A percentile compares a stretch with the other conserved stretches of the same genome.
phyloP scores from a whole-genome alignment of 1,140 invertebrate species.

The Lordiphosa mommai region DNA sequence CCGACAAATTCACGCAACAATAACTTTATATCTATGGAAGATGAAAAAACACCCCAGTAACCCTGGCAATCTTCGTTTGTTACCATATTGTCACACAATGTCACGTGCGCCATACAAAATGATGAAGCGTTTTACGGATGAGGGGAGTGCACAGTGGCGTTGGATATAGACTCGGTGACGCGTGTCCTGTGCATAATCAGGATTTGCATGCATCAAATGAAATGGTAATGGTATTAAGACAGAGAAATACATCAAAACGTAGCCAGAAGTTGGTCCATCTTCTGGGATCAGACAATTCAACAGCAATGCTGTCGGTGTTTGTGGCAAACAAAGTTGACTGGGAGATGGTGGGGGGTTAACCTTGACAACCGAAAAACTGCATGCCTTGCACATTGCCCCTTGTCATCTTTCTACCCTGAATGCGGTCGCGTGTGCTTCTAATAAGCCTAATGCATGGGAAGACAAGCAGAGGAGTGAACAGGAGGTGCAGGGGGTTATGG shows the following conservation, averaged over 20 bases:
- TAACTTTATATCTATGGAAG: slow-evolving; percentile 14
- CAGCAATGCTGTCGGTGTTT: slow-evolving; percentile 60
- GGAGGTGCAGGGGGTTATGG: slow-evolving; percentile 37
- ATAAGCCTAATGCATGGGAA: slow-evolving; percentile 70
- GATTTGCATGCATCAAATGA: slow-evolving; percentile 70
- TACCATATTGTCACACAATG: slow-evolving; percentile 57
- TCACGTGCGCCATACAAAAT: slow-evolving; percentile 42
- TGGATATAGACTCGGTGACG: slow-evolving; percentile 41
- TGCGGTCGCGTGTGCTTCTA: slow-evolving; percentile 59
- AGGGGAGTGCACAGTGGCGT: neutral
- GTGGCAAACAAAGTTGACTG: slow-evolving; percentile 27
- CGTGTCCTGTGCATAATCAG: slow-evolving; percentile 66
- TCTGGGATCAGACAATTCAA: neutral
- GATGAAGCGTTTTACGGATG: slow-evolving; percentile 5
- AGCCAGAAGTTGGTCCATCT: slow-evolving; percentile 4
- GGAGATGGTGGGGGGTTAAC: slow-evolving; percentile 7
- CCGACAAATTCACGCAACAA: slow-evolving; percentile 3
- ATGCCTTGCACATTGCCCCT: slow-evolving; percentile 44
- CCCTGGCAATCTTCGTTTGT: slow-evolving; percentile 56
- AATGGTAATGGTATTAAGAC: slow-evolving; percentile 43
- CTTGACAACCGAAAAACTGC: slow-evolving; percentile 56
- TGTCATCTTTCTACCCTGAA: slow-evolving; percentile 4
- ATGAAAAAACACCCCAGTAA: slow-evolving; percentile 35
- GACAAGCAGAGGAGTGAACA: neutral
- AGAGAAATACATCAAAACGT: slow-evolving; percentile 57